Percentiles rank a stretch among this genome's conserved stretches.
phyloP scores from a whole-genome alignment of 2,888 invertebrate genomes.

The Rosalia funebris region DNA sequence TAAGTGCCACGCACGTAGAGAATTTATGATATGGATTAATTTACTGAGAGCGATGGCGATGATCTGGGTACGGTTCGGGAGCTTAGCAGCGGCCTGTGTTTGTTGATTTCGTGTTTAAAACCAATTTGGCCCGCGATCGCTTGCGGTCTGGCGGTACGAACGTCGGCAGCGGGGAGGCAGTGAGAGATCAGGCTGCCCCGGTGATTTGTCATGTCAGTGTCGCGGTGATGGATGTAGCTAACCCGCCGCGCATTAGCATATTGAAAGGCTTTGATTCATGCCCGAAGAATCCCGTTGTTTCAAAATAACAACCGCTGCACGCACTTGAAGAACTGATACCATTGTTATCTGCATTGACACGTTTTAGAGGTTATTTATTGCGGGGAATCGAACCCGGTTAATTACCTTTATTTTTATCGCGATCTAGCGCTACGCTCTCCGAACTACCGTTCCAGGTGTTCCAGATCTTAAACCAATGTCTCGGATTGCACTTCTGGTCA shows the following conservation, averaged over 20 bases:
- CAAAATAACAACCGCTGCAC: conserved; percentile 55
- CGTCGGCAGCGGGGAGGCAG: conserved; percentile 12
- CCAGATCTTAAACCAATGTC: neutral
- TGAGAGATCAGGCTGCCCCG: conserved; percentile 30
- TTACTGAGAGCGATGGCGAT: conserved; percentile 38
- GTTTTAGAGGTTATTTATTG: conserved; percentile 18
- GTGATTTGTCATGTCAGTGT: conserved; percentile 65
- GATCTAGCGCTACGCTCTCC: neutral
- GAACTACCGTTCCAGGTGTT: conserved; percentile 14
- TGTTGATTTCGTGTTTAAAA: conserved; percentile 47
- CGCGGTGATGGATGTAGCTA: conserved; percentile 61
- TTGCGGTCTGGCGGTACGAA: conserved; percentile 20
- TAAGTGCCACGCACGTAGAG: conserved; percentile 25
- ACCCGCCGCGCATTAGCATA: conserved; percentile 61
- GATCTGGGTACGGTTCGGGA: conserved; percentile 32
- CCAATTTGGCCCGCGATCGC: conserved; percentile 44
- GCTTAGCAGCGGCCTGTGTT: conserved; percentile 33
- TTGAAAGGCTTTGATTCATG: conserved; percentile 63
- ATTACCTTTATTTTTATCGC: conserved; percentile 18
- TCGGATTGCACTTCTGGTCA: conserved; percentile 14
- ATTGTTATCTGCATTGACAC: conserved; percentile 50
- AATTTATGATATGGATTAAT: conserved; percentile 39
- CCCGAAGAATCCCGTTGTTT: conserved; percentile 59
- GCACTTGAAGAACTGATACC: conserved; percentile 51
- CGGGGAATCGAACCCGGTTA: conserved; percentile 3